Conservation (phyloP, 2,797 vertebrate genomes). For the Orientallactaga sibirica region DNA sequence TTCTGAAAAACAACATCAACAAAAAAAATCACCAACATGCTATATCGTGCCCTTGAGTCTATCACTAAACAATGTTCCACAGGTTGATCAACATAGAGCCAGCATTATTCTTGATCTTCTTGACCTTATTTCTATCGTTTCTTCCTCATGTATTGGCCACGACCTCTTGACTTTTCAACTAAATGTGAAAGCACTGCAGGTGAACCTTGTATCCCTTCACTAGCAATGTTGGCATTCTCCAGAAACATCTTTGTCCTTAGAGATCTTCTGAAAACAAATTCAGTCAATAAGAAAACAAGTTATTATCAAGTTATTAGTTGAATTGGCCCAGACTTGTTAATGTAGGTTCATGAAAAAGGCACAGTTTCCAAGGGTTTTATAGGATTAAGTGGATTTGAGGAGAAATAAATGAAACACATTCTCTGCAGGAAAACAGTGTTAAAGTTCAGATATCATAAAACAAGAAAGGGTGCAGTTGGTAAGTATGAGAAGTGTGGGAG, state of each 20-base stretch:
- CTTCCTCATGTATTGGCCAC: background rate
- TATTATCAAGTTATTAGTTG: conserved; percentile 1
- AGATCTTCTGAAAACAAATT: background rate
- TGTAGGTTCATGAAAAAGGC: conserved; percentile 10
- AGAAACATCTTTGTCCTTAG: background rate
- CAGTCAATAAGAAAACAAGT: conserved; percentile 22
- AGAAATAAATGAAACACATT: background rate
- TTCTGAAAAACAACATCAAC: background rate
- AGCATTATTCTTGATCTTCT: conserved; percentile 26
- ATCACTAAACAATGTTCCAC: background rate
- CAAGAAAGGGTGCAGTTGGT: background rate
- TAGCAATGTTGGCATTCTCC: background rate
- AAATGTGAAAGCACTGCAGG: background rate
- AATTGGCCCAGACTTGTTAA: background rate
- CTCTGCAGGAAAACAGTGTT: background rate
- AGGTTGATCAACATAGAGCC: background rate
- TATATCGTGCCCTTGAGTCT: background rate
- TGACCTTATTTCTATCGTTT: background rate
- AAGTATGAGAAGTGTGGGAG: background rate
- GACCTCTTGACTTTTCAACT: background rate
- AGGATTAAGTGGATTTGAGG: conserved; percentile 33
- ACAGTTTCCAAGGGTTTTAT: background rate
- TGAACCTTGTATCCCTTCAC: background rate
- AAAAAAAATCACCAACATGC: background rate
- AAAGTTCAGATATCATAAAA: background rate